Conservation (phyloP, 2,888 invertebrate species). For the Amiota communis region DNA sequence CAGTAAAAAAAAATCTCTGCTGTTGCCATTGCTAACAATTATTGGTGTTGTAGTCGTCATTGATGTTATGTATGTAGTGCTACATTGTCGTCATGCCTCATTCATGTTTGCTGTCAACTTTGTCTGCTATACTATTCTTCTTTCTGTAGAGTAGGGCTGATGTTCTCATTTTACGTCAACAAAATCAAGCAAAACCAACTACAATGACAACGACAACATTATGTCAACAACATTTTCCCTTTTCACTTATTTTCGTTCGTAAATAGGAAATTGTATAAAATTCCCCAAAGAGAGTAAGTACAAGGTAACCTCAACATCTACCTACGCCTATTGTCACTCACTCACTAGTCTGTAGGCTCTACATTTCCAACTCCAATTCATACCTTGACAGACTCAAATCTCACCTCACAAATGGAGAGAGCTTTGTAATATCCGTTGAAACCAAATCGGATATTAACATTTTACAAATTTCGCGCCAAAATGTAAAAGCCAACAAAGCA, state of each 20-base stretch:
- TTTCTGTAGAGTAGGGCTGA: conserved; percentile 26
- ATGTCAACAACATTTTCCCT: conserved; percentile 62
- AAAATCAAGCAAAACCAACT: neutral
- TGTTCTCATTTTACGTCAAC: conserved; percentile 31
- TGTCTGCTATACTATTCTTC: conserved; percentile 27
- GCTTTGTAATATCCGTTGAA: neutral
- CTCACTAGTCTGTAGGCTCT: neutral
- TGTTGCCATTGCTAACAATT: conserved; percentile 29
- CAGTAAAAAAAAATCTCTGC: conserved; percentile 51
- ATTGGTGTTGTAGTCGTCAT: conserved; percentile 36
- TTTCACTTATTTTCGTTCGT: conserved; percentile 47
- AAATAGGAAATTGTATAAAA: conserved; percentile 40
- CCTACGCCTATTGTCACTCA: conserved; percentile 18
- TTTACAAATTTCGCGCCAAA: conserved; percentile 18
- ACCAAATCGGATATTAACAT: conserved; percentile 31
- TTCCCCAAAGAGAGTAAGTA: conserved; percentile 12
- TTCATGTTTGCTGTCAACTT: conserved; percentile 39
- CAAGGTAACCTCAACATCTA: neutral
- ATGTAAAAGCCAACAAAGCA: neutral
- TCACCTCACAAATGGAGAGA: neutral
- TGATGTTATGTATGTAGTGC: conserved; percentile 29
- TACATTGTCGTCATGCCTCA: conserved; percentile 14
- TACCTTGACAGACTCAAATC: neutral
- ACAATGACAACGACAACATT: conserved; percentile 28
- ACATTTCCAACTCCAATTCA: neutral